Base-by-base conservation (phyloP, 2,888 invertebrate species). In the Cosmia trapezina region DNA sequence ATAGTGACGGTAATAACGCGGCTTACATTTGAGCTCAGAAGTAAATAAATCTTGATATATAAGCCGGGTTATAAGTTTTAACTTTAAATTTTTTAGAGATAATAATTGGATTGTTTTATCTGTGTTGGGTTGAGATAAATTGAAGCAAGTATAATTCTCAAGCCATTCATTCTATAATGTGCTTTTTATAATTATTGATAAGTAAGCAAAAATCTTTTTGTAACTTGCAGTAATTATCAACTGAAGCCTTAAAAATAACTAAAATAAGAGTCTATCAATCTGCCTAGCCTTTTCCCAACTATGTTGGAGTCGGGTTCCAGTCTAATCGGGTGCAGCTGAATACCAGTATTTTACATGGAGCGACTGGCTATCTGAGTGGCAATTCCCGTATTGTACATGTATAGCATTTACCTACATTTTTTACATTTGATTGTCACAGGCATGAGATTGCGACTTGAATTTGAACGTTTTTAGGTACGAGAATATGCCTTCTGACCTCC, bases 1-100 rank as follows among this genome's bases (percentile, higher is more conserved):
- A 37, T 22, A 83, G 70, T 70, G 75, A 67, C 41, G 5, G 57
- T 83, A 62, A 79, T 75, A 74, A 74, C 69, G 28, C 49, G 59
- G 83, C 51, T 76, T 79, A 72, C 37, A 17, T 67, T 49, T 9
- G 22, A 57, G 83, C 63, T 76, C 56, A 70, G 37, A 19, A 70
- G 57, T 56, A 37, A 59, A 85, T 66, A 70, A 72, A 68, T 84
- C 61, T 69, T 76, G 33, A 12, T 7, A 19, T 51, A 65, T 75
- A 66, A 84, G 69, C 84, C 51, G 64, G 41, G 66, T 56, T 70
- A 28, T 41, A 37, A 37, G 28, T 28, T 28, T 4, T 47, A 70
- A 76, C 8, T 69, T 80, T 57, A 63, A 33, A 2, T 28, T 66
- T 59, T 79, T 57, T 70, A 1, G 9, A 33, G n/a, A 61, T 59